These are phyloP conservation scores for Melieria crassipennis DNA, from an alignment of 2,888 invertebrate species.

Conservation along the genomic window DNA sequence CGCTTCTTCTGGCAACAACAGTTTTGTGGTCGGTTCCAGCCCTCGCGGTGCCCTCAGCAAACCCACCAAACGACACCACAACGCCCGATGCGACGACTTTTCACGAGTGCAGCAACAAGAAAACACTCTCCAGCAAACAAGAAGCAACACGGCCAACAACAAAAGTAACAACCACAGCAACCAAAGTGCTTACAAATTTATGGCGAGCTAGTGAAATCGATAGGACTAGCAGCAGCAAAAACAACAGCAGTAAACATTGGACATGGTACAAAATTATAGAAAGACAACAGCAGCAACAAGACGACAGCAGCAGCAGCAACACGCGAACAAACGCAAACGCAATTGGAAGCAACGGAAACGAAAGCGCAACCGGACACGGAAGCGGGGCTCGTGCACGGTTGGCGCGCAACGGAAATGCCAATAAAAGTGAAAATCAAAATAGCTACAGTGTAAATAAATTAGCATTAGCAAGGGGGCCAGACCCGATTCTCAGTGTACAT, in stretches of 20 bases:
- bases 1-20: slow-evolving; percentile 59
- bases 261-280: slow-evolving; percentile 48
- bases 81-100: slow-evolving; percentile 13
- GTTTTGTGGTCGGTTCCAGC: slow-evolving; percentile 56
- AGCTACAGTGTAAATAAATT: slow-evolving; percentile 40
- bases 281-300: slow-evolving; percentile 8
- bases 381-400: slow-evolving; percentile 2
- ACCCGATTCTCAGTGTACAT: slow-evolving; percentile 48
- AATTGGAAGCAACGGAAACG: slow-evolving; percentile 46
- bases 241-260: slow-evolving; percentile 26
- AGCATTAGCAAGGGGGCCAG: slow-evolving; percentile 10
- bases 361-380: slow-evolving; percentile 51
- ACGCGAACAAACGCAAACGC: slow-evolving; percentile 4
- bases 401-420: slow-evolving; percentile 25
- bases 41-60: slow-evolving; percentile 63
- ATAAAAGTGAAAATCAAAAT: slow-evolving; percentile 15
- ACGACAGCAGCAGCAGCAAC: not conserved
- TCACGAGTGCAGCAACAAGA: slow-evolving; percentile 18
- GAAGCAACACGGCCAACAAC: slow-evolving; percentile 25
- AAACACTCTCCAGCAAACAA: slow-evolving; percentile 7
- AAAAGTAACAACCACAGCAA: slow-evolving; percentile 9
- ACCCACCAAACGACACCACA: slow-evolving; percentile 2
- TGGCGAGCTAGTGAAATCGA: slow-evolving; percentile 19
- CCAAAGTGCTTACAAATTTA: slow-evolving; percentile 19
- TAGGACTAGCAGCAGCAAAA: slow-evolving; percentile 3